Conservation (phyloP, 1,140 invertebrate genomes). For the Probaryconus sp. region DNA sequence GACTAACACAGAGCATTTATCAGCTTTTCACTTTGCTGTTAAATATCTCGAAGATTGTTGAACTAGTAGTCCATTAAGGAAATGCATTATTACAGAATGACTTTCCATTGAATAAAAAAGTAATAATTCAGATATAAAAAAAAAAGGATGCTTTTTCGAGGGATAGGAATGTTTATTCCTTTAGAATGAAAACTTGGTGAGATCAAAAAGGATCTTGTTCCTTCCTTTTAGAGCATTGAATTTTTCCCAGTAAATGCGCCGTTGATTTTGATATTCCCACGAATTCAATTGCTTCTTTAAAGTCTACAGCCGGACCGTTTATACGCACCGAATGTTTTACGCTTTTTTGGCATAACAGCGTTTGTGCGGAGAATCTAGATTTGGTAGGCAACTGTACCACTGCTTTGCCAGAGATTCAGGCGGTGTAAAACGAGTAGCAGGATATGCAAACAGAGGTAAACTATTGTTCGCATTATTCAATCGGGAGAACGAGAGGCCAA, state of each 20-base stretch:
- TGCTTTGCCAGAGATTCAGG: slow-evolving; percentile 16
- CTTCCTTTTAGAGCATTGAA: too few relatives aligned
- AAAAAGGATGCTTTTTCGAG: too few relatives aligned
- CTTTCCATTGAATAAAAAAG: too few relatives aligned
- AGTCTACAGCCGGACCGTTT: neutral
- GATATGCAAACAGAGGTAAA: slow-evolving; percentile 64
- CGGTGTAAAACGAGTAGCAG: slow-evolving; percentile 33
- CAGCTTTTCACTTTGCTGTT: too few relatives aligned
- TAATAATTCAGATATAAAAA: too few relatives aligned
- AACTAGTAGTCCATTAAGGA: too few relatives aligned
- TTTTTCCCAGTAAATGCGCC: neutral
- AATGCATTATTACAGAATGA: too few relatives aligned
- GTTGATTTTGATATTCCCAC: neutral
- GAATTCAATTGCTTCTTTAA: slow-evolving; percentile 6
- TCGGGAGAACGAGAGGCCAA: slow-evolving; percentile 59
- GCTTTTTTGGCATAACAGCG: slow-evolving; percentile 25
- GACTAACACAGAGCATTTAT: slow-evolving; percentile 8
- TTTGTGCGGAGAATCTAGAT: slow-evolving; percentile 28
- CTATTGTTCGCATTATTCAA: slow-evolving; percentile 67
- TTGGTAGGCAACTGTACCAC: slow-evolving; percentile 32
- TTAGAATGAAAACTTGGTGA: too few relatives aligned
- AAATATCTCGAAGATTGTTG: too few relatives aligned
- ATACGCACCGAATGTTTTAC: slow-evolving; percentile 15
- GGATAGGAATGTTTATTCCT: too few relatives aligned
- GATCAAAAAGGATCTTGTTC: too few relatives aligned